Percentiles rank a stretch among this genome's conserved stretches.
Conservation (phyloP, 2,888 invertebrate species). For the Scotopteryx bipunctaria region DNA sequence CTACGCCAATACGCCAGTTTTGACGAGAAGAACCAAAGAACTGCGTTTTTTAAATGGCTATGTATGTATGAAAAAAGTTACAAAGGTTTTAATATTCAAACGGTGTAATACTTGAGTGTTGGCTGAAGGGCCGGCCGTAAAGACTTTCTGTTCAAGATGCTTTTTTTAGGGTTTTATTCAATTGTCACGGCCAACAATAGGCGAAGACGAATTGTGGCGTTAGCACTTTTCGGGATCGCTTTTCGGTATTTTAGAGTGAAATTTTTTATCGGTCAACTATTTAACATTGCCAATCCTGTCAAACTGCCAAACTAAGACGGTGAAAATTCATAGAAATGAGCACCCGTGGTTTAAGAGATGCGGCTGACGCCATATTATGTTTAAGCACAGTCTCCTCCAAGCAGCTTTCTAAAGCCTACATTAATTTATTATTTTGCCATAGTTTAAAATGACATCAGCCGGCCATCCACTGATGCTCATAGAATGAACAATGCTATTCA, state of each 20-base stretch:
- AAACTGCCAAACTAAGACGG: too few relatives aligned
- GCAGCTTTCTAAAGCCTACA: too few relatives aligned
- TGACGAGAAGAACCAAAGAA: constrained; percentile 63
- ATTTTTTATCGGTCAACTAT: constrained; percentile 19
- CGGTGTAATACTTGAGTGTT: constrained; percentile 64
- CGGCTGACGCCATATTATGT: too few relatives aligned
- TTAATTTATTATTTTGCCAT: too few relatives aligned
- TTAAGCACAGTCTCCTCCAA: too few relatives aligned
- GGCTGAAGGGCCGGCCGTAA: constrained; percentile 53
- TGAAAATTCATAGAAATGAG: too few relatives aligned
- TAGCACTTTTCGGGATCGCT: constrained; percentile 26
- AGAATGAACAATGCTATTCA: too few relatives aligned
- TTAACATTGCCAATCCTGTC: too few relatives aligned
- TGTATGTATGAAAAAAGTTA: constrained; percentile 61
- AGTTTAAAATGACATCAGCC: too few relatives aligned
- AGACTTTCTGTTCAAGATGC: constrained; percentile 49
- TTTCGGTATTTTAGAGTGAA: constrained; percentile 14
- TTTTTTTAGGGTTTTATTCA: constrained; percentile 67
- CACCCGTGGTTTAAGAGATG: too few relatives aligned
- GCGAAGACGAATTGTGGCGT: constrained; percentile 37
- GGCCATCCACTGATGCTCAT: too few relatives aligned
- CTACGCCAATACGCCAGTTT: constrained; percentile 56
- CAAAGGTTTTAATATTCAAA: constrained; percentile 70
- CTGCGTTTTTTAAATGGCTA: constrained; percentile 63
- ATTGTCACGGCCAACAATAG: constrained; percentile 58